These are phyloP conservation scores for Sphaerophoria taeniata DNA, from an alignment of 2,888 invertebrate species.

Conservation along the genomic window DNA sequence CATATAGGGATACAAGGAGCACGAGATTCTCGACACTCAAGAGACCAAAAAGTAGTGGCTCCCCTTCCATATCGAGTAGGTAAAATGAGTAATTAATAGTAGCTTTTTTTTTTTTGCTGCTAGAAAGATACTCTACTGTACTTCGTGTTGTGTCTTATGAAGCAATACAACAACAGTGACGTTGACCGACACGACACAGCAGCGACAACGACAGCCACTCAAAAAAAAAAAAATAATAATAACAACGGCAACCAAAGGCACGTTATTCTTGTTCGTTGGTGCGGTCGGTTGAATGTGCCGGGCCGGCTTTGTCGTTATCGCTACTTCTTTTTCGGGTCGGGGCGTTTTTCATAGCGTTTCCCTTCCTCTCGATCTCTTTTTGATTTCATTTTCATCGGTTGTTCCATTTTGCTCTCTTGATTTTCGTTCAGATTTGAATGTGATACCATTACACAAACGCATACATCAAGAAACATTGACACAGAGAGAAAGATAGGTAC, in stretches of 20 bases:
- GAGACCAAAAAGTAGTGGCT: background rate
- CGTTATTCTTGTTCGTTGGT: background rate
- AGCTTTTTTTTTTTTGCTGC: no score
- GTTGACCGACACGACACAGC: constrained; percentile 24
- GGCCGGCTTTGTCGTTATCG: constrained; percentile 57
- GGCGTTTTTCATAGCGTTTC: constrained; percentile 46
- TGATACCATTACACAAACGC: constrained; percentile 40
- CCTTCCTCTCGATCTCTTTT: constrained; percentile 3
- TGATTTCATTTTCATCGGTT: constrained; percentile 37
- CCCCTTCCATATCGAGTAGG: background rate
- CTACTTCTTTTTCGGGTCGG: constrained; percentile 17
- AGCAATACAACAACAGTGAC: constrained; percentile 26
- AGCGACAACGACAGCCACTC: constrained; percentile 44
- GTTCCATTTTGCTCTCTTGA: constrained; percentile 35
- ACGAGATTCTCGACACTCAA: background rate
- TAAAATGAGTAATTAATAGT: constrained; percentile 3
- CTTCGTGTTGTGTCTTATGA: constrained; percentile 40
- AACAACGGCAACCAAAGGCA: background rate
- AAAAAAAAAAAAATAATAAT: constrained; percentile 2
- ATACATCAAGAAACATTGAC: background rate
- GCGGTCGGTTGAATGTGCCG: constrained; percentile 38
- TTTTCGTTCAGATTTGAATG: constrained; percentile 25
- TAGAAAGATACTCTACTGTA: constrained; percentile 71
- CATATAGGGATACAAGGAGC: background rate
- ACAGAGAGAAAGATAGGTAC: constrained; percentile 9